phyloP scores from a whole-genome alignment of 1,140 invertebrate genomes.

The Hylaeus anthracinus region DNA sequence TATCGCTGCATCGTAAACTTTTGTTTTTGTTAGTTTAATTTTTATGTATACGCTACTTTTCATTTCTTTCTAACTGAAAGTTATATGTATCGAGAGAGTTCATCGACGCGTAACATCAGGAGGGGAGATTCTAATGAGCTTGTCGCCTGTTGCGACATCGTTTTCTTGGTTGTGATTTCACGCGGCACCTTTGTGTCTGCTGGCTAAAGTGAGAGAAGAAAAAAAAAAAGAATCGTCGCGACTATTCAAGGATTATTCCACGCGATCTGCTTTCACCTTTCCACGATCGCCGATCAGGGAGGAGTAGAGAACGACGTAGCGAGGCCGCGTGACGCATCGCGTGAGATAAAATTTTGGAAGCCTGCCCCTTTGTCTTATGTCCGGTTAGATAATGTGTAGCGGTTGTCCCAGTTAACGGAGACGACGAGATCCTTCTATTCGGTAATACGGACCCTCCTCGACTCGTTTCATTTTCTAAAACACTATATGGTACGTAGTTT shows the following conservation, averaged over 20 bases:
- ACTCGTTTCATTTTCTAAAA: not conserved
- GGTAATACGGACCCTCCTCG: not conserved
- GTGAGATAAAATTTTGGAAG: conserved; percentile 21
- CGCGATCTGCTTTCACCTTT: conserved; percentile 67
- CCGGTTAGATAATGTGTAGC: not conserved
- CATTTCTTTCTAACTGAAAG: not conserved
- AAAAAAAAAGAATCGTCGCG: not conserved
- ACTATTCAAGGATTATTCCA: conserved; percentile 34
- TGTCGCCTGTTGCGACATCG: not conserved
- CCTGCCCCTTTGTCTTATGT: not conserved
- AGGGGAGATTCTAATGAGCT: not conserved
- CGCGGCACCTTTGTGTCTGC: not conserved
- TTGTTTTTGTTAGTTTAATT: no score
- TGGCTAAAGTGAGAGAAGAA: not conserved
- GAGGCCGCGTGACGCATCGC: not conserved
- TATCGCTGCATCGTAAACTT: no score
- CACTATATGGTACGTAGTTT: not conserved
- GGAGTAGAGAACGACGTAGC: not conserved
- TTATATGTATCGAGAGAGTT: not conserved
- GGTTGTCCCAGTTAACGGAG: not conserved
- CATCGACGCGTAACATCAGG: not conserved
- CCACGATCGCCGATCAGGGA: conserved; percentile 27
- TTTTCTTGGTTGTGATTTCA: conserved; percentile 3
- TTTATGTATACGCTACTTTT: not conserved
- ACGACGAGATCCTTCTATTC: not conserved